Evolutionary conservation across 2,888 invertebrate genomes (phyloP).

Genomic region (Cheilosia pagana): DNA sequence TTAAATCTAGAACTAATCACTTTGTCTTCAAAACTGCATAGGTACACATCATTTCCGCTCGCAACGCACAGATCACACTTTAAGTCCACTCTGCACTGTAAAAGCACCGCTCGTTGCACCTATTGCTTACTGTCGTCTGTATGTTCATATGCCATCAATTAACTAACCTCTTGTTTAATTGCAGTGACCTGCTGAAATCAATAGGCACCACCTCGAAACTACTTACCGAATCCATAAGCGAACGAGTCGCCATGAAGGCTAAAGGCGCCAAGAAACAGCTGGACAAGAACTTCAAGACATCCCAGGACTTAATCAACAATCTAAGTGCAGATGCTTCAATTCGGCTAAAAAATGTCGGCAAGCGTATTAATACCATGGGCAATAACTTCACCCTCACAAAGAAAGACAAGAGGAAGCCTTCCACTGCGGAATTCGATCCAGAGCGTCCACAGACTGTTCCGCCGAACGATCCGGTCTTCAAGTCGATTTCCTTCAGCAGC

Average conservation of each 20-base stretch:
- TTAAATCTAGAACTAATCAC: no score
- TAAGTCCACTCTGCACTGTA: background rate
- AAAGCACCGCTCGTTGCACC: slow-evolving; percentile 46
- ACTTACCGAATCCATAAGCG: slow-evolving; percentile 82
- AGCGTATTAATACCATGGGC: slow-evolving; percentile 78
- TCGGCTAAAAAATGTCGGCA: slow-evolving; percentile 80
- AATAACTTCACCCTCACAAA: slow-evolving; percentile 79
- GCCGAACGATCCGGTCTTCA: slow-evolving; percentile 82
- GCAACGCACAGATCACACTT: background rate
- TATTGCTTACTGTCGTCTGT: slow-evolving; percentile 14
- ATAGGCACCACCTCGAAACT: slow-evolving; percentile 82
- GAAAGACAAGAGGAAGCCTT: slow-evolving; percentile 53
- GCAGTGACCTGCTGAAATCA: slow-evolving; percentile 82
- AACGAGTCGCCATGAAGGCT: slow-evolving; percentile 81
- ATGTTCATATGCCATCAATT: slow-evolving; percentile 19
- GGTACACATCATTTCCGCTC: background rate
- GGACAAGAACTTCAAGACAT: slow-evolving; percentile 82
- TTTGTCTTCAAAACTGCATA: background rate
- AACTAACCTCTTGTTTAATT: slow-evolving; percentile 58
- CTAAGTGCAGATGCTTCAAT: slow-evolving; percentile 80
- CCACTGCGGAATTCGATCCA: slow-evolving; percentile 75
- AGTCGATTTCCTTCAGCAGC: slow-evolving; percentile 82
- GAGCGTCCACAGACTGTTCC: slow-evolving; percentile 82
- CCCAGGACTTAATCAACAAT: slow-evolving; percentile 80
- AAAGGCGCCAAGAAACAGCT: slow-evolving; percentile 82